Evolutionary conservation across 1,140 invertebrate genomes (phyloP).

Genomic region (Lordiphosa collinella): DNA sequence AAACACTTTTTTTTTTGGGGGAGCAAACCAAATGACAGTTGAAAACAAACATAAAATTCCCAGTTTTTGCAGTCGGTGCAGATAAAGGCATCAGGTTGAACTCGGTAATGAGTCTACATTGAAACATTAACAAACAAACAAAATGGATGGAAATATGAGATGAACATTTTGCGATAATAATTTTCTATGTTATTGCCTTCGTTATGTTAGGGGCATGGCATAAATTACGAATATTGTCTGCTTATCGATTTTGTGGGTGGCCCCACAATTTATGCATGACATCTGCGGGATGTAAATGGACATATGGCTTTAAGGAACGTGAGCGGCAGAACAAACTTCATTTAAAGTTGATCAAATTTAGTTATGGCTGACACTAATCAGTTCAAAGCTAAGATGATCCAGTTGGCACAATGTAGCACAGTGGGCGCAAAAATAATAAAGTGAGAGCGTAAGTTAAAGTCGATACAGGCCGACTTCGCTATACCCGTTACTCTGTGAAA

Average conservation of each 20-base stretch:
- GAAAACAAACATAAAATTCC: slow-evolving; percentile 45
- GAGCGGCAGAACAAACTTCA: slow-evolving; percentile 22
- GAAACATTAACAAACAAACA: slow-evolving; percentile 20
- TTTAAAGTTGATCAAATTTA: slow-evolving; percentile 7
- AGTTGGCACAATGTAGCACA: slow-evolving; percentile 26
- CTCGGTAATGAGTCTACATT: not conserved
- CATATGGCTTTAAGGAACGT: slow-evolving; percentile 62
- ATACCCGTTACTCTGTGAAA: too few relatives aligned
- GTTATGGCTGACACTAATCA: slow-evolving; percentile 52
- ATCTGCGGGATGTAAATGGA: slow-evolving; percentile 21
- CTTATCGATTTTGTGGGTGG: slow-evolving; percentile 57
- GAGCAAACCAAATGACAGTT: slow-evolving; percentile 32
- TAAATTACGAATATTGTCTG: slow-evolving; percentile 48
- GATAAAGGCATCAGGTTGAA: slow-evolving; percentile 17
- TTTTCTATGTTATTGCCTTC: slow-evolving; percentile 67
- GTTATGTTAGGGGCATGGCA: slow-evolving; percentile 70
- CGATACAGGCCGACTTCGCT: too few relatives aligned
- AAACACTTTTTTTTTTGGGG: not conserved
- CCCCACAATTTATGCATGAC: slow-evolving; percentile 40
- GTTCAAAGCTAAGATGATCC: slow-evolving; percentile 71
- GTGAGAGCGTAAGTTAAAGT: too few relatives aligned
- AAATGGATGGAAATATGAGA: not conserved
- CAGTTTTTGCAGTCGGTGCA: slow-evolving; percentile 1
- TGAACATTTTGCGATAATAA: slow-evolving; percentile 61
- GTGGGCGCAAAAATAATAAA: too few relatives aligned